Base-by-base conservation (phyloP, 2,113 vertebrate genomes). In the Crotalus helleri region DNA sequence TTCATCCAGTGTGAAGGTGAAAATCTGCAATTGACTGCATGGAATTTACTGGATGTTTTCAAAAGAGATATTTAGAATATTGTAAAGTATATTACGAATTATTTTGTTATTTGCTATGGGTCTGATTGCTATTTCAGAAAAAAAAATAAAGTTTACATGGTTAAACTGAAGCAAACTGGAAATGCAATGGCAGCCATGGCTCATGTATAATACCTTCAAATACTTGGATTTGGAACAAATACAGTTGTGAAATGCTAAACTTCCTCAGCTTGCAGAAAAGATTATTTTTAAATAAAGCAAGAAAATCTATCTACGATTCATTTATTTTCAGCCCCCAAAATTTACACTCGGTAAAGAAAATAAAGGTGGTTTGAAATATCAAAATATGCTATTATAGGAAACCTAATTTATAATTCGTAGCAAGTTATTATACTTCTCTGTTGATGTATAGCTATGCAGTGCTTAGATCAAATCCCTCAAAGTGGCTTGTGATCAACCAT, bases 1-100 rank as follows among this genome's bases (percentile, higher is more conserved):
- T 97, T 29, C 97, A 98, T 95, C 95, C 98, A 10, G 98, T 99
- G 51, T 99, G 97, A 99, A 87, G 94, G 19, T 3, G 2, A 93
- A 90, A 85, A 95, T 12, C 85, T 92, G 19, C 90, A 29, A 21
- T 3, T 1, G 24, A 23, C 81, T 90, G 93, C 87, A 61, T 89
- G 90, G 85, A 33, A 0, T 86, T 85, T 86, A 95, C 26, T 93
- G 92, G 90, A 94, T 92, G 53, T 29, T 90, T 93, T 64, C 96
- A 95, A 95, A 95, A 96, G 96, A 33, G 90, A 4, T 92, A 91
- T 94, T 96, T 94, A 93, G 85, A 91, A 93, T 87, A 92, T 94
- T 95, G 39, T 87, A 93, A 33, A 44, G 55, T 96, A 53, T 53
- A 53, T 94, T 96, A 87, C 46, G 74, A 85, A 86, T 88, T 90